Base-by-base conservation (phyloP, 2,113 vertebrate species). In the Bambusicola thoracicus region DNA sequence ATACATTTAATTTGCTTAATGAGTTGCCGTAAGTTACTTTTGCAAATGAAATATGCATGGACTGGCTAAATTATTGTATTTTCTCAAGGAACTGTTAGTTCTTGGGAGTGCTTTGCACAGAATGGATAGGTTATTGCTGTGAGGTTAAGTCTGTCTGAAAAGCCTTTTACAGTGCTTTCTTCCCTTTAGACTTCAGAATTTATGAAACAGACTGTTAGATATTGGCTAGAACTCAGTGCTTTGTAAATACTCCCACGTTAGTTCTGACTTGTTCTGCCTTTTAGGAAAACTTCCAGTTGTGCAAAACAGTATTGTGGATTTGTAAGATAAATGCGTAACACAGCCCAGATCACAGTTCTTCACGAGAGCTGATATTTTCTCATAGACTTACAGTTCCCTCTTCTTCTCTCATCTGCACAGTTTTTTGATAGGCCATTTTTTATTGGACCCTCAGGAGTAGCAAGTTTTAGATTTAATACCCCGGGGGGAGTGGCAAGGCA, bases 401-500 rank as follows among this genome's bases (percentile, higher is more conserved):
- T 92, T 34, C 66, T 93, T 40, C 58, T 89, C 67, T 89, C 81
- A 92, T 89, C 81, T 70, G 65, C 59, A 85, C 84, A 89, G 49
- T 87, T 93, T 68, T 87, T 94, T 80, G 87, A 74, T 89, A 87
- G 87, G 75, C 55, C 84, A 32, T 91, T 93, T 95, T 92, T 91
- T 89, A 91, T 77, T 85, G 44, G 59, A 40, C 92, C 58, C 66
- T 79, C 41, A 55, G 89, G 89, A 95, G 46, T 13, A 82, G 87
- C 75, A 66, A 92, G 75, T 91, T 91, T 93, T 84, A 89, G 84
- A 93, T 95, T 95, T 79, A 95, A 91, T 89, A 92, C 79, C 78
- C 92, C 75, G 67, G 55, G 65, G 89, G 63, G 75, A 92, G 92
- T 80, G 81, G 65, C 81, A 77, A 94, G 75, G 91, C 92, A 95